A percentile compares a stretch with the other conserved stretches of the same genome.
These are phyloP conservation scores for Lottia scabra DNA, from an alignment of 2,888 invertebrate species.

Conservation along the genomic window DNA sequence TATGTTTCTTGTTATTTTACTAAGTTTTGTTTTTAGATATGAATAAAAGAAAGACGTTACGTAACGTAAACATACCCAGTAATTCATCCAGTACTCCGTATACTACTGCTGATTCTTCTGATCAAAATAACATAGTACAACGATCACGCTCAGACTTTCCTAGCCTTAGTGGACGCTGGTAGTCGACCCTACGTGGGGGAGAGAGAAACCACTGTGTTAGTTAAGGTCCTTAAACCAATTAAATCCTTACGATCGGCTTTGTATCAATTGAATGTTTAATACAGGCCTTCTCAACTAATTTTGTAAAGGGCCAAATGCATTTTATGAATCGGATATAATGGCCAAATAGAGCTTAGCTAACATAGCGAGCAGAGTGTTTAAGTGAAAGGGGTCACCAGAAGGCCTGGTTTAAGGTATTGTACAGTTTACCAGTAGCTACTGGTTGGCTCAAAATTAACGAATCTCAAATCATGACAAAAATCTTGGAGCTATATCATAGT, in stretches of 20 bases:
- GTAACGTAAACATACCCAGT: conserved; percentile 14
- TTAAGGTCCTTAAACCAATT: too few species aligned
- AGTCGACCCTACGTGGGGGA: conserved; percentile 15
- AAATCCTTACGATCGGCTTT: too few species aligned
- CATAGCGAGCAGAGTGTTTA: too few species aligned
- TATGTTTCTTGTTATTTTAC: too few species aligned
- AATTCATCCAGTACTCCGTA: background rate
- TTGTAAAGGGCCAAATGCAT: too few species aligned
- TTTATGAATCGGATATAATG: too few species aligned
- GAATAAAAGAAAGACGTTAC: conserved; percentile 52
- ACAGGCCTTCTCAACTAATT: too few species aligned
- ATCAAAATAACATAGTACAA: conserved; percentile 1
- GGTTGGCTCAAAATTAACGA: background rate
- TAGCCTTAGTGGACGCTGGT: conserved; percentile 51
- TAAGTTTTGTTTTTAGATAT: conserved; percentile 42
- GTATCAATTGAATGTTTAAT: too few species aligned
- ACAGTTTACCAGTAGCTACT: background rate
- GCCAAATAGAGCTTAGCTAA: too few species aligned
- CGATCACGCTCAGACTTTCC: conserved; percentile 46
- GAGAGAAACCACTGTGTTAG: too few species aligned
- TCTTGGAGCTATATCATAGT: conserved; percentile 48
- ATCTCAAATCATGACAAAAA: conserved; percentile 47
- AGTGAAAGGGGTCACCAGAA: too few species aligned
- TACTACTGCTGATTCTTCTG: background rate
- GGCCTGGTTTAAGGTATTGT: too few species aligned